Conservation (phyloP, 1,140 invertebrate species). For the Nasonia giraulti region DNA sequence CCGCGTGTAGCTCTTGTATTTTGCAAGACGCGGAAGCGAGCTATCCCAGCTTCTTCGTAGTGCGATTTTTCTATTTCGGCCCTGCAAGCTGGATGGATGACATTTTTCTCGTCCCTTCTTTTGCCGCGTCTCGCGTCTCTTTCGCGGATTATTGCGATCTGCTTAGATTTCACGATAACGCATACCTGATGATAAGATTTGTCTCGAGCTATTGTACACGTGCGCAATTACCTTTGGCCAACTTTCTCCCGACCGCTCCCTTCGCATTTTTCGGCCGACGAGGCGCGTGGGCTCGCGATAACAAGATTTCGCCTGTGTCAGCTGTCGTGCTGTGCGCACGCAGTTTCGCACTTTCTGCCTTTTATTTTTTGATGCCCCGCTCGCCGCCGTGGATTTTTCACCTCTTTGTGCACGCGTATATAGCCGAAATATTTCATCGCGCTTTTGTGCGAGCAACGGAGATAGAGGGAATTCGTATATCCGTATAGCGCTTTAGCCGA, state of each 20-base stretch:
- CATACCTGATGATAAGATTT: too few relatives aligned
- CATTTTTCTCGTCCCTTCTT: background rate
- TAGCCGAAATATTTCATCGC: background rate
- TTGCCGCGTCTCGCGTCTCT: too few relatives aligned
- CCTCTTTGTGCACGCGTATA: background rate
- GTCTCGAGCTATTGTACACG: background rate
- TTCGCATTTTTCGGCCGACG: background rate
- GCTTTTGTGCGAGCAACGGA: background rate
- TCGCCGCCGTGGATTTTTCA: background rate
- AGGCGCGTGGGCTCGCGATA: slow-evolving; percentile 1
- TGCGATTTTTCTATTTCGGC: background rate
- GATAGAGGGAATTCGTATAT: background rate
- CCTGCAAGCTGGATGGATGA: background rate
- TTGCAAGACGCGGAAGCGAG: background rate
- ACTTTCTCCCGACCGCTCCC: background rate
- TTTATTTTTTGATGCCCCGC: slow-evolving; percentile 34
- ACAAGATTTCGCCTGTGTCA: slow-evolving; percentile 51
- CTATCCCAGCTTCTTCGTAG: background rate
- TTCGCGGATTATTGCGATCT: too few relatives aligned
- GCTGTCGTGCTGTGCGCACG: slow-evolving; percentile 19
- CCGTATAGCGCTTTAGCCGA: background rate
- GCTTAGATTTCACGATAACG: too few relatives aligned
- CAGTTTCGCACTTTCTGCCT: slow-evolving; percentile 27
- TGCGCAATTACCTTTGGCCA: background rate
- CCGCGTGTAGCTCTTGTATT: background rate